A percentile compares a stretch with the other conserved stretches of the same genome.
These are phyloP conservation scores for Centruroides vittatus DNA, from an alignment of 1,140 invertebrate genomes.

Conservation along the genomic window DNA sequence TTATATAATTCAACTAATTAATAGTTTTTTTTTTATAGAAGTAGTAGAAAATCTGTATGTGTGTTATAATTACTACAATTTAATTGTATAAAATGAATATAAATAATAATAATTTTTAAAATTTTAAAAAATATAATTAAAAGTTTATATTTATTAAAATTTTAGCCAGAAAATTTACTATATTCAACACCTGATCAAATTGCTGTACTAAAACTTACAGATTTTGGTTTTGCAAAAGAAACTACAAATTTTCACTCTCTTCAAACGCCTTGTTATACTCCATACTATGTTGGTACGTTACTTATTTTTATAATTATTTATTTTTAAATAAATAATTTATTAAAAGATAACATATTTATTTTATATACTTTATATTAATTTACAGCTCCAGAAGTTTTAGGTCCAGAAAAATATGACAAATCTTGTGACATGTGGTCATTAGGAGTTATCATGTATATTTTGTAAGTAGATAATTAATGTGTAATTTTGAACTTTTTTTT, in stretches of 20 bases:
- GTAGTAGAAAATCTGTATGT: too few species aligned
- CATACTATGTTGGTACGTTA: slow-evolving; percentile 67
- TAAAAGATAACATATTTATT: background rate
- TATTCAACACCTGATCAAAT: slow-evolving; percentile 30
- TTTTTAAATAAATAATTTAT: background rate
- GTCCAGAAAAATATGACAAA: slow-evolving; percentile 95
- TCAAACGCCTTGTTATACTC: slow-evolving; percentile 96
- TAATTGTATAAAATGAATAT: too few species aligned
- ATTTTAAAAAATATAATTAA: too few species aligned
- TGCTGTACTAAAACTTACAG: slow-evolving; percentile 85
- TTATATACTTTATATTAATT: background rate
- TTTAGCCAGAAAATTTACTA: slow-evolving; percentile 45
- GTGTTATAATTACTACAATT: too few species aligned
- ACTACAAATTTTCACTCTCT: slow-evolving; percentile 61
- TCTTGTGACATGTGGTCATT: slow-evolving; percentile 98
- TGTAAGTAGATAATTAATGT: slow-evolving; percentile 44
- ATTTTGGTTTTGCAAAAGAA: slow-evolving; percentile 99
- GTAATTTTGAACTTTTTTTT: slow-evolving; percentile 7
- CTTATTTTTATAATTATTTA: background rate
- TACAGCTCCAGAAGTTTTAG: slow-evolving; percentile 79
- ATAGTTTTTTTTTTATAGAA: too few species aligned
- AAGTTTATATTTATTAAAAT: background rate
- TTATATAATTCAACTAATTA: too few species aligned
- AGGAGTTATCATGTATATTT: slow-evolving; percentile 95
- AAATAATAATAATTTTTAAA: too few species aligned